A percentile compares a stretch with the other conserved stretches of the same genome.
phyloP scores from a whole-genome alignment of 2,113 vertebrate genomes.

The Spheniscus mendiculus region DNA sequence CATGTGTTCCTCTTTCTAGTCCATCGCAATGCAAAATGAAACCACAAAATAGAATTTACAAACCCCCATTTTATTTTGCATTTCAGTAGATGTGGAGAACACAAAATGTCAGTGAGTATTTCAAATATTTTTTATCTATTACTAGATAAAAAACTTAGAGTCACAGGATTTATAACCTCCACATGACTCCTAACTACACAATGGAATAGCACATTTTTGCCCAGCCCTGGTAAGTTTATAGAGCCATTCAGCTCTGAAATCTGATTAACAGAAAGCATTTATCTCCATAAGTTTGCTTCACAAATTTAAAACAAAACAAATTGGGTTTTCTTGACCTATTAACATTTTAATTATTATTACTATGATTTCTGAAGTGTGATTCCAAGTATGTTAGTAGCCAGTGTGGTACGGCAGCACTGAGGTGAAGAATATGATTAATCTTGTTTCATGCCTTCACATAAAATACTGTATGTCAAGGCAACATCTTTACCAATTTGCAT shows the following conservation, averaged over 20 bases:
- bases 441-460: neutral
- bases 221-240: neutral
- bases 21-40: neutral
- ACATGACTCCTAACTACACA: neutral
- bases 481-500: slow-evolving; percentile 17
- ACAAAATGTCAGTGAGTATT: neutral
- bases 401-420: neutral
- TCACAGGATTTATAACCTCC: neutral
- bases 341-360: neutral
- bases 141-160: neutral
- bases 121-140: neutral
- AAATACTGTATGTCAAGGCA: neutral
- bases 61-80: fast-evolving
- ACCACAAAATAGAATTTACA: neutral
- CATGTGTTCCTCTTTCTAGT: neutral
- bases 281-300: neutral
- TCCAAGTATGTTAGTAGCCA: neutral
- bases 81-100: neutral
- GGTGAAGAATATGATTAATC: neutral
- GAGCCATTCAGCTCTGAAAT: neutral
- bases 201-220: neutral
- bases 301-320: neutral
- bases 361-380: neutral
- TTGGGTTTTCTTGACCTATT: neutral
- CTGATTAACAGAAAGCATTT: neutral